Evolutionary conservation across 2,888 invertebrate species (phyloP), one percentile per base, ranked within the genome.

Genomic region (Hirtodrosophila duncani): DNA sequence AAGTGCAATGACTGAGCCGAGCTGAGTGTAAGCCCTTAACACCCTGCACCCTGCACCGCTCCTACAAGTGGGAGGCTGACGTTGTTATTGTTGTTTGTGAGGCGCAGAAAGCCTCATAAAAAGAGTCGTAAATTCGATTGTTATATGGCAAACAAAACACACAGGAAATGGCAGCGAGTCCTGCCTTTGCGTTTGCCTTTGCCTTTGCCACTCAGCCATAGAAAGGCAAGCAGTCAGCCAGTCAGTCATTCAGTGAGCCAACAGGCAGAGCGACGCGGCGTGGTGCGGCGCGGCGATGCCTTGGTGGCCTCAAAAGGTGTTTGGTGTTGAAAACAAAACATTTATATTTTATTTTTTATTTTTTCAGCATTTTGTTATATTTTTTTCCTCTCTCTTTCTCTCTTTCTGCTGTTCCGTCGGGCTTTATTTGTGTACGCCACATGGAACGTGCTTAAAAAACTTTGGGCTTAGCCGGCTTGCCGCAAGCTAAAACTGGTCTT

Each of bases 91-190:
- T 72, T 61, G 57, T 46, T 60, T 33, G 39, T 63, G 49, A 48
- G 39, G 23, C 53, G 64, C 67, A 72, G 71, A 72, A 74, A 72
- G 68, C 55, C 69, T 65, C 74, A 72, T 71, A 71, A 71, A 70
- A 71, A 71, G n/a, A 67, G 71, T 71, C 72, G 72, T 72, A 75
- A 72, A 75, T 75, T 75, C 71, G 75, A 72, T 72, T 72, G 72
- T 72, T 72, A 69, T 72, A 64, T 55, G 62, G 71, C 67, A 69
- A 67, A 72, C 75, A 71, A 71, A 72, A 59, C 71, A 60, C 71
- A 60, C 61, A 69, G 72, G 71, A 72, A 75, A 67, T 71, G 71
- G 75, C 57, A 52, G 66, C 44, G 33, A 30, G 31, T 48, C 36
- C 39, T 37, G 48, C 27, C 36, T 18, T 36, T 24, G 23, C 21